These are phyloP conservation scores for Eupeodes corollae DNA, from an alignment of 1,140 invertebrate species.

Conservation along the genomic window DNA sequence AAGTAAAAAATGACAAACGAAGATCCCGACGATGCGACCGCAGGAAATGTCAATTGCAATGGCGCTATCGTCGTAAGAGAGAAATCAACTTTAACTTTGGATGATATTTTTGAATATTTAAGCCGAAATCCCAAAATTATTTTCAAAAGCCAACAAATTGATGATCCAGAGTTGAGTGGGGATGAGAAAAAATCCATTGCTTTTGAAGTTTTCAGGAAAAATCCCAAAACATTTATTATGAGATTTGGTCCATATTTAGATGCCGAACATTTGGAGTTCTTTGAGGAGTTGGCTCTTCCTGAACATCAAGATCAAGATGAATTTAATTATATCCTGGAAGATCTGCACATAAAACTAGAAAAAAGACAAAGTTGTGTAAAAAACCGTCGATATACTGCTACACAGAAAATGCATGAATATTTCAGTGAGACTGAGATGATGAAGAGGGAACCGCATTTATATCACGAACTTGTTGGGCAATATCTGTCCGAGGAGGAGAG, in stretches of 20 bases:
- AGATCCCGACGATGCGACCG: background rate
- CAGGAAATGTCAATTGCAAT: background rate
- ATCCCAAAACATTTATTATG: slow-evolving; percentile 54
- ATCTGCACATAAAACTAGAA: slow-evolving; percentile 44
- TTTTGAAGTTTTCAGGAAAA: slow-evolving; percentile 50
- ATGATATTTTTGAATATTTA: slow-evolving; percentile 21
- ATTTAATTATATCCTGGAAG: slow-evolving; percentile 46
- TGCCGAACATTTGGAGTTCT: slow-evolving; percentile 54
- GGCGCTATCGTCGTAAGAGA: background rate
- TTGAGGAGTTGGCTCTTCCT: slow-evolving; percentile 37
- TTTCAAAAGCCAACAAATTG: slow-evolving; percentile 69
- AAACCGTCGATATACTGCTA: slow-evolving; percentile 72
- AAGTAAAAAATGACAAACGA: slow-evolving; percentile 22
- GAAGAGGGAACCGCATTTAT: slow-evolving; percentile 75
- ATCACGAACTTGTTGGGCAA: slow-evolving; percentile 77
- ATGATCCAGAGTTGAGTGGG: slow-evolving; percentile 56
- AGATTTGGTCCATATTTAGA: slow-evolving; percentile 65
- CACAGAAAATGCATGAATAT: slow-evolving; percentile 66
- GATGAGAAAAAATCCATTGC: slow-evolving; percentile 61
- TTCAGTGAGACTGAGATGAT: slow-evolving; percentile 90
- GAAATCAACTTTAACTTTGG: background rate
- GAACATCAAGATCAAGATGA: slow-evolving; percentile 40
- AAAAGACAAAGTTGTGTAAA: slow-evolving; percentile 49
- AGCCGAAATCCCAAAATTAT: slow-evolving; percentile 36
- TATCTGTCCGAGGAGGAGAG: slow-evolving; percentile 70